Base-by-base conservation (phyloP, 2,888 invertebrate species). In the Phania funesta region DNA sequence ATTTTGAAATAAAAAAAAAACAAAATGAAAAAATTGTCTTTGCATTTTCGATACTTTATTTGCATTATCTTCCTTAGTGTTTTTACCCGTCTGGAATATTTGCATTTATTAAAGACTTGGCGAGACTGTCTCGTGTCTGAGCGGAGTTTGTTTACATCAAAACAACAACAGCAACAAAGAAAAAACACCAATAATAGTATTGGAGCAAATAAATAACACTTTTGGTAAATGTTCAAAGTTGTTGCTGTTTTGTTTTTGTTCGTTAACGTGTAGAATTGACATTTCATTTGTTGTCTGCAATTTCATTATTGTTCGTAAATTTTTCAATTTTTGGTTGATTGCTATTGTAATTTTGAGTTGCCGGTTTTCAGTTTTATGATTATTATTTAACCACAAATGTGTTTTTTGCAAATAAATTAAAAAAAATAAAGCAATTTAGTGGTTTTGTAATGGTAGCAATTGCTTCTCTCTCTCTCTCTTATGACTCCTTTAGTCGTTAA, bases 121-220 rank as follows among this genome's bases (percentile, higher is more conserved):
- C 16, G 52, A 73, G 52, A 32, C 1, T 35, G 58, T 41, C 26
- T 65, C 22, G 24, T n/a, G 44, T 44, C 26, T 38, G 56, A 56
- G 56, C 26, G 58, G 46, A 68, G 54, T 62, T 68, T 79, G 58
- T 73, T 79, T 73, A 79, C 48, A 73, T 50, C 26, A 13, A 58
- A 60, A 38, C 18, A 48, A 71, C 24, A 71, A 70, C 16, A 58
- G 26, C 18, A 9, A 44, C 2, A 16, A n/a, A 29, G 7, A 44
- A 41, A 1, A 41, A n/a, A 41, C 8, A 1, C 16, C n/a, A 41
- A 41, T 5, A 18, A 41, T 5, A 44, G 6, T 44, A 3, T 7
- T 44, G 5, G 5, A 44, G 16, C 16, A 11, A 44, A 70, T 46
- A 77, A 62, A 64, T 38, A 65, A 44, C 50, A 58, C 46, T 67